A percentile compares a stretch with the other conserved stretches of the same genome.
Evolutionary conservation across 30 jellyfish, hydroid and myxozoan species (phyloP).

Genomic region (Hydractinia echinata): DNA sequence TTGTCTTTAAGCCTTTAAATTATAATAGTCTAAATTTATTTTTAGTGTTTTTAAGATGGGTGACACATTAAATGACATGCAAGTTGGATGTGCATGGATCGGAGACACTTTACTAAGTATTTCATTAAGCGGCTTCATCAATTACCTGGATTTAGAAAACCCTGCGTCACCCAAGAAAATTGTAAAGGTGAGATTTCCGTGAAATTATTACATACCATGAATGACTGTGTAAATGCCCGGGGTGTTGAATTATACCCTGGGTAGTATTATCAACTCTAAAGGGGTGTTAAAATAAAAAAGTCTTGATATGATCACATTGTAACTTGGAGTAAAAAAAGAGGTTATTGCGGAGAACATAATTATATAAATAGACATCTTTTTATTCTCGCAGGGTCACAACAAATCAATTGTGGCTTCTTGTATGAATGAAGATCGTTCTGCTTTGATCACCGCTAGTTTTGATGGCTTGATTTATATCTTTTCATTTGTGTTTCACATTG

Average conservation of each 20-base stretch:
- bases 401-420: conserved; percentile 75
- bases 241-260: too few relatives aligned
- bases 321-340: too few relatives aligned
- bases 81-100: conserved; percentile 93
- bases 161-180: conserved; percentile 70
- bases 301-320: too few relatives aligned
- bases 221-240: too few relatives aligned
- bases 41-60: conserved; percentile 84
- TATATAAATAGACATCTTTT: neutral
- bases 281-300: too few relatives aligned
- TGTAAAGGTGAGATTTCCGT: conserved; percentile 46
- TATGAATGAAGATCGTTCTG: conserved; percentile 58
- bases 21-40: conserved; percentile 4
- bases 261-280: too few relatives aligned
- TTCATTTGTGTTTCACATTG: neutral
- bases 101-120: conserved; percentile 66
- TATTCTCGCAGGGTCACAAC: conserved; percentile 83
- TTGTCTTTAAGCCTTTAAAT: neutral
- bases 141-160: conserved; percentile 59
- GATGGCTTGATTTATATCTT: conserved; percentile 87
- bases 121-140: conserved; percentile 69
- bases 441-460: conserved; percentile 75
- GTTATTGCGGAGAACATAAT: too few relatives aligned
- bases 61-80: conserved; percentile 71
- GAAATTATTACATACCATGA: too few relatives aligned